phyloP scores from a whole-genome alignment of 2,888 invertebrate species.

The Allophyes oxyacanthae region DNA sequence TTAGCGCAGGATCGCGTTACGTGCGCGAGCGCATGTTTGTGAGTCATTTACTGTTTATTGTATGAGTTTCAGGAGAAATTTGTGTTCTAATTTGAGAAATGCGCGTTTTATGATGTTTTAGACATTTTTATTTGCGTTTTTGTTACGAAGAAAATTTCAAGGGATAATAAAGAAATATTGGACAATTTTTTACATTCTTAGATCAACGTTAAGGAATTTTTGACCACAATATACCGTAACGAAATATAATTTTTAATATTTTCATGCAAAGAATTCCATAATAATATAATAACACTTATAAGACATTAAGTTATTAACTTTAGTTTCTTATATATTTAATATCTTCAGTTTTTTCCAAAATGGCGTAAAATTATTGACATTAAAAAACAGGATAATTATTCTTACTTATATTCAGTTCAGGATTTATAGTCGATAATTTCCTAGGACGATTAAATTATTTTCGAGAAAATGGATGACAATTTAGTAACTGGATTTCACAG shows the following conservation, averaged over 20 bases:
- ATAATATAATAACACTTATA: constrained; percentile 5
- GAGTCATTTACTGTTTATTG: constrained; percentile 49
- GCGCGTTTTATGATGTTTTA: constrained; percentile 34
- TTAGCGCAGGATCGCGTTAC: constrained; percentile 67
- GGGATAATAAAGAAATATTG: no score
- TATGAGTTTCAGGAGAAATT: constrained; percentile 43
- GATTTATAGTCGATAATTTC: constrained; percentile 6
- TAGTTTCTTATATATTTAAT: no score
- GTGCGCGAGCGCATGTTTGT: constrained; percentile 50
- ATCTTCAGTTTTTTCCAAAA: constrained; percentile 20
- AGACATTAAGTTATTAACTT: constrained; percentile 37
- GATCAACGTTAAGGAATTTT: no score
- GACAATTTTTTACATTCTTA: no score
- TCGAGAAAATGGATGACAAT: not conserved
- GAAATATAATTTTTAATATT: not conserved
- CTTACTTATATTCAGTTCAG: constrained; percentile 8
- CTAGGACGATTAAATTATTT: not conserved
- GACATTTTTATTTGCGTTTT: not conserved
- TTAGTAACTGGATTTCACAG: constrained; percentile 17
- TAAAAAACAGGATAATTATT: constrained; percentile 23
- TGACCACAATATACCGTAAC: no score
- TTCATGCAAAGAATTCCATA: not conserved
- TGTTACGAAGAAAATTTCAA: no score
- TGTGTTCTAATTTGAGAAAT: constrained; percentile 45
- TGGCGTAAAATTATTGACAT: constrained; percentile 15